Evolutionary conservation across 2,888 invertebrate species (phyloP).

Genomic region (Lamellibrachia columna): DNA sequence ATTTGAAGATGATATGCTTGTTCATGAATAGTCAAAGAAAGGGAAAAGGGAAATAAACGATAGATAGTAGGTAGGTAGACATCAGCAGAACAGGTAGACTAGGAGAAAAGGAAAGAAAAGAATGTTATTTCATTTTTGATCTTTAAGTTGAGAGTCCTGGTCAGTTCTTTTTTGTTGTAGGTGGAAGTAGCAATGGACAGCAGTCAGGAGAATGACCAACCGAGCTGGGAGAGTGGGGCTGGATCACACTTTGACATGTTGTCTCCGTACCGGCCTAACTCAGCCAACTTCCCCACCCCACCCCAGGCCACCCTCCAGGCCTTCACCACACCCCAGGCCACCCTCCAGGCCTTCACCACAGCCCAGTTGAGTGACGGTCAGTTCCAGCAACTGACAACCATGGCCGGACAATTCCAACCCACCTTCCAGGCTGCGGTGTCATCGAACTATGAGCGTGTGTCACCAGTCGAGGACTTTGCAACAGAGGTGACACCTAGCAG

Average conservation of each 20-base stretch:
- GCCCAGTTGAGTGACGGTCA: constrained; percentile 22
- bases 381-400: constrained; percentile 22
- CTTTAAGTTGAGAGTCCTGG: no score
- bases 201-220: neutral
- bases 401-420: constrained; percentile 8
- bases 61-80: no score
- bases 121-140: no score
- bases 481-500: neutral
- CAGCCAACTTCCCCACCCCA: neutral
- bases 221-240: neutral
- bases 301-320: neutral
- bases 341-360: constrained; percentile 17
- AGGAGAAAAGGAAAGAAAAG: no score
- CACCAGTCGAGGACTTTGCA: constrained; percentile 17
- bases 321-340: neutral
- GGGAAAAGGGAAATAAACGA: no score
- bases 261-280: neutral
- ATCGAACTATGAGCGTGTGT: constrained; percentile 18
- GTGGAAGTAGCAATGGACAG: neutral
- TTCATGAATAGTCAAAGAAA: no score
- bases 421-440: neutral
- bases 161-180: neutral
- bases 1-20: no score
- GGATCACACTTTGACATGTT: neutral
- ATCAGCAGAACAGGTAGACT: no score